These are phyloP conservation scores for Acipenser ruthenus DNA, from an alignment of 2,797 vertebrate genomes.

Conservation along the genomic window DNA sequence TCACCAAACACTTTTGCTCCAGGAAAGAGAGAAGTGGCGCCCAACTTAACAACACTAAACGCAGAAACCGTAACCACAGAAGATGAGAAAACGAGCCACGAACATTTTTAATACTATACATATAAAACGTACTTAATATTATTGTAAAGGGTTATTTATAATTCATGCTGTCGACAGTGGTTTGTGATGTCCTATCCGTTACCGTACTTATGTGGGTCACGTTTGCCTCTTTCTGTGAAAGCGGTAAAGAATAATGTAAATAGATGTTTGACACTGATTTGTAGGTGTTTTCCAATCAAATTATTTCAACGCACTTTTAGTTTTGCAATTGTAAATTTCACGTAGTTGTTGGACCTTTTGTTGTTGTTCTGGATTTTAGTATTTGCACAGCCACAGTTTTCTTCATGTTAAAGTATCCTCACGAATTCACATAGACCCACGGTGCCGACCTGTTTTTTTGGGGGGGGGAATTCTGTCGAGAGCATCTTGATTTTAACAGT, in stretches of 20 bases:
- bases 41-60: slow-evolving; percentile 36
- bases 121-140: neutral
- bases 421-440: too few relatives aligned
- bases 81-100: slow-evolving; percentile 29
- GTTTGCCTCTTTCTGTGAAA: slow-evolving; percentile 6
- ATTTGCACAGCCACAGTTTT: too few relatives aligned
- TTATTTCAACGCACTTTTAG: neutral
- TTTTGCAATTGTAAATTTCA: too few relatives aligned
- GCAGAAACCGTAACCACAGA: slow-evolving; percentile 39
- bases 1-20: slow-evolving; percentile 79
- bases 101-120: neutral
- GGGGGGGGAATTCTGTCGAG: too few relatives aligned
- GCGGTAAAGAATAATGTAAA: neutral
- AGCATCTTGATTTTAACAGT: too few relatives aligned
- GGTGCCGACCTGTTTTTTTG: too few relatives aligned
- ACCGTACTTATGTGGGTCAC: neutral
- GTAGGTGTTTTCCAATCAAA: neutral
- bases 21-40: slow-evolving; percentile 42
- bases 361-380: too few relatives aligned
- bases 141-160: neutral
- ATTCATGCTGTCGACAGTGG: too few relatives aligned
- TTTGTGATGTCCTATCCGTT: too few relatives aligned
- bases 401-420: too few relatives aligned
- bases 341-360: too few relatives aligned
- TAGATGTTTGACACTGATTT: neutral